Evolutionary conservation across 2,797 vertebrate species (phyloP), one percentile per base, ranked within the genome.

Genomic region (Pogonophryne albipinna): DNA sequence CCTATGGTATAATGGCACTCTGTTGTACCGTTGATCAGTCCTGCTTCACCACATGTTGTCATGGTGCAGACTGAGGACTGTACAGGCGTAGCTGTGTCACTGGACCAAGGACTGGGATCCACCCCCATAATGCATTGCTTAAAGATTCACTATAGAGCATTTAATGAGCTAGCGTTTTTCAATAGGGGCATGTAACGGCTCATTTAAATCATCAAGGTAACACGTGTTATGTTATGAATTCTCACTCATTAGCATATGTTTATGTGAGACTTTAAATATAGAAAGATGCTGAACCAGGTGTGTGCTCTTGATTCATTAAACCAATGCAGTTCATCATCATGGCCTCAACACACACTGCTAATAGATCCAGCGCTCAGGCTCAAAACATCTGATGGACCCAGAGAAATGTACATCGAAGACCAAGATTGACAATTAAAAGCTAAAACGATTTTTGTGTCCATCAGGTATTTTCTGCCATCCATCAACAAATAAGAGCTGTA

Each of bases 381-480:
- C 63, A 91, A 91, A 91, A 87, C 89, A 89, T 90, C 89, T 89
- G 92, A 90, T 89, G 82, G n/a, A 65, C 42, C 2, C 10, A 31
- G 16, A 69, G 12, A 0, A 13, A 42, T 19, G 52, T 50, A 2
- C 2, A 14, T 27, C 16, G 1, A 57, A 1, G 13, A 74, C 7
- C 13, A 41, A 4, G 20, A 82, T 77, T 68, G 67, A 52, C n/a
- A 0, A 60, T 55, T 44, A 6, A 45, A 57, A 4, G n/a, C 23
- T 1, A 11, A 60, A 71, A 59, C 5, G 0, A 63, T 31, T 23
- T 38, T 19, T 11, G 27, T 41, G 14, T 56, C 20, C 75, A 84
- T 93, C 91, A 89, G 92, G 88, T 92, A 42, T 92, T 93, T 94
- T 89, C 62, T 86, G 89, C 87, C 79, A 8, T 41, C 72, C 46